These are phyloP conservation scores for Onthophagus sagittarius DNA, from an alignment of 2,888 invertebrate genomes.

Conservation along the genomic window DNA sequence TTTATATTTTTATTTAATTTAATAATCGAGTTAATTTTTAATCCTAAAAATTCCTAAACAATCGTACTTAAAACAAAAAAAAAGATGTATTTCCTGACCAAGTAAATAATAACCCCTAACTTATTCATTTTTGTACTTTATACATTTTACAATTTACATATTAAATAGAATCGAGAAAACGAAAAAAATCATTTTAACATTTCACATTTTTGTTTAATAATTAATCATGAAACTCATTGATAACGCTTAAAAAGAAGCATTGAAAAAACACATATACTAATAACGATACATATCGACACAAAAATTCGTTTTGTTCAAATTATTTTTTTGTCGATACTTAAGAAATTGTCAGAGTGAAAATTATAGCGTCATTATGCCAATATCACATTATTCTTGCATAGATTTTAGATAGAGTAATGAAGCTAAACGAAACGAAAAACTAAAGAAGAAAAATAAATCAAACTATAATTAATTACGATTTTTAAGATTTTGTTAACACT, in stretches of 20 bases:
- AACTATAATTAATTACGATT: not conserved
- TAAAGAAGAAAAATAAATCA: not conserved
- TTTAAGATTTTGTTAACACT: not conserved
- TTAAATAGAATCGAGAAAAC: not conserved
- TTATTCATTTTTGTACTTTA: not conserved
- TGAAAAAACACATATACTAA: not conserved
- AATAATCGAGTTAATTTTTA: not conserved
- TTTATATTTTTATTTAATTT: not conserved
- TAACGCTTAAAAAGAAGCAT: not conserved
- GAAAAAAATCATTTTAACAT: not conserved
- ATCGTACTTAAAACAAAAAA: not conserved
- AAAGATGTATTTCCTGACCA: not conserved
- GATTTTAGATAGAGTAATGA: not conserved
- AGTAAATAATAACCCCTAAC: not conserved
- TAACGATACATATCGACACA: not conserved
- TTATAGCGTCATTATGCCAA: not conserved
- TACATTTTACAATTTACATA: not conserved
- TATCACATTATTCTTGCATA: not conserved
- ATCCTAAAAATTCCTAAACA: not conserved
- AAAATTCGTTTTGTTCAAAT: not conserved
- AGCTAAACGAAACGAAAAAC: not conserved
- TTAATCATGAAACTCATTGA: not conserved
- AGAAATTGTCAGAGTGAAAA: not conserved
- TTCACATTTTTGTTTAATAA: not conserved
- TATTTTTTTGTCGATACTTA: not conserved